Evolutionary conservation across 2,797 vertebrate species (phyloP), one percentile per base, ranked within the genome.

Genomic region (Anableps anableps): DNA sequence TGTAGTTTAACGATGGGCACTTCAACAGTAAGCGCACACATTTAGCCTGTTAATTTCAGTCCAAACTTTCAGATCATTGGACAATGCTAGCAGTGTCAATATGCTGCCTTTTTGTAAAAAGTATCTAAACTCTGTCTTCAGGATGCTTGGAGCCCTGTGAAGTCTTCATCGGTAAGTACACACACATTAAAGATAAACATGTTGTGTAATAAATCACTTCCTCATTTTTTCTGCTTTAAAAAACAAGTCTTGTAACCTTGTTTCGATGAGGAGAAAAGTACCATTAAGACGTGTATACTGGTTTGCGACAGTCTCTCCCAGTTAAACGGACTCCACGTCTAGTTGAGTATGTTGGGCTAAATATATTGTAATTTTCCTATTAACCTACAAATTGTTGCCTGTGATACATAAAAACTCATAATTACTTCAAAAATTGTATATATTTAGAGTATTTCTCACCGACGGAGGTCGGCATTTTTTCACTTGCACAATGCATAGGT

Each of bases 1-100:
- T 0, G 88, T 1, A 10, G 0, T 0, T 0, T 0, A 0, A 0
- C 0, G 1, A 1, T 83, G 0, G 0, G 2, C 0, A 47, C 76
- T 62, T 1, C 11, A 16, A 73, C 51, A 36, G 72, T 75, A 45
- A 0, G 80, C 7, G 3, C 17, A 53, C 48, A 41, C 50, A 26
- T 36, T 64, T 19, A 36, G 31, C 5, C 6, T 60, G 55, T 48
- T 48, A 16, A 48, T 48, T 17, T 47, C 45, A 47, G 45, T 29
- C 23, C 5, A 4, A 62, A 19, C 4, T 19, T 55, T 55, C 23
- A 55, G 26, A 66, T 11, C 31, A 4, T 38, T 68, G 62, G 9
- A 26, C 11, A 19, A 41, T 41, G 34, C 58, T 1, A 36, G 21
- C 21, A 68, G 19, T 38, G 19, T 41, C 64, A 68, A 2, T 68